Conservation (phyloP, 2,888 invertebrate genomes). For the Tyria jacobaeae region DNA sequence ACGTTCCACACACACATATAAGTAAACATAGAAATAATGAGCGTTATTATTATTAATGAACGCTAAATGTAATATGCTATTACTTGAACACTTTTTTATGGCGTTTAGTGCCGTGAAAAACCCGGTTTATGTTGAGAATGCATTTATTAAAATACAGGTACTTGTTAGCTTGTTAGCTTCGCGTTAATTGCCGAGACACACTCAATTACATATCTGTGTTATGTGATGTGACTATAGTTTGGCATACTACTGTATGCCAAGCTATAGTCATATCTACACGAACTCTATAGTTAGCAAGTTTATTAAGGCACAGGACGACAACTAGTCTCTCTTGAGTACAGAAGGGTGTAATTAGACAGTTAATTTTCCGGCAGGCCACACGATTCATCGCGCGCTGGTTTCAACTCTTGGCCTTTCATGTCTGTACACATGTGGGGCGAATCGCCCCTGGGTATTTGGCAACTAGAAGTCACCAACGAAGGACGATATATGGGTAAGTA, state of each 20-base stretch:
- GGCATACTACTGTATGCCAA: neutral
- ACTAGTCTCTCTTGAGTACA: constrained; percentile 42
- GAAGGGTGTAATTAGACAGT: constrained; percentile 58
- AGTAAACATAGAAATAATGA: neutral
- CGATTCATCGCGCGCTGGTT: constrained; percentile 96
- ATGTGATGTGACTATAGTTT: neutral
- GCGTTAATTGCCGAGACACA: neutral
- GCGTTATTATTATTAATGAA: neutral
- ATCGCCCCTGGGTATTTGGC: constrained; percentile 97
- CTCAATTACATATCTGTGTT: neutral
- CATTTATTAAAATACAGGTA: neutral
- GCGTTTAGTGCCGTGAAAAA: neutral
- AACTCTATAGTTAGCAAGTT: constrained; percentile 26
- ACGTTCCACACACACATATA: neutral
- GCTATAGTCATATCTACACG: neutral
- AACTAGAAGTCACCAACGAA: constrained; percentile 97
- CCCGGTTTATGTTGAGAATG: neutral
- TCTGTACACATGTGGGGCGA: constrained; percentile 99
- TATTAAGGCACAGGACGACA: constrained; percentile 51
- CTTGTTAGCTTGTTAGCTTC: neutral
- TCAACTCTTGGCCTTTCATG: constrained; percentile 99
- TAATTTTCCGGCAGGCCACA: constrained; percentile 87
- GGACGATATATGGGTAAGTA: constrained; percentile 95
- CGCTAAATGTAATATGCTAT: neutral
- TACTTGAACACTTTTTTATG: neutral